A percentile compares a stretch with the other conserved stretches of the same genome.
phyloP scores from a whole-genome alignment of 2,113 vertebrate species.

The Crocuta crocuta region DNA sequence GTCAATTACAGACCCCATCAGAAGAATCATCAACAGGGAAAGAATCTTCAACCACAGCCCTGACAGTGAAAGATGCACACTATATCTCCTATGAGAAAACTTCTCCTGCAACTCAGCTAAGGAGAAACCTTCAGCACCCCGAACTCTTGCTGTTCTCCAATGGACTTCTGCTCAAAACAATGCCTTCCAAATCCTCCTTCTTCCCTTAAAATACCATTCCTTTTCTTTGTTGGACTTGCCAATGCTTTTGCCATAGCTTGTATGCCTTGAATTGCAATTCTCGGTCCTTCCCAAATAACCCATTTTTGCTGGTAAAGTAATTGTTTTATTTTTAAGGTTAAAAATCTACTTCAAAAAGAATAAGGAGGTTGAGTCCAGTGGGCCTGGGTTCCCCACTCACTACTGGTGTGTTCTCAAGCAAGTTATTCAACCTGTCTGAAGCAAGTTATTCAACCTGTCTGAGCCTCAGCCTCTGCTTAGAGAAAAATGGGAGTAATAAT shows the following conservation, averaged over 20 bases:
- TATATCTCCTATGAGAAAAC: background rate
- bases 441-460: background rate
- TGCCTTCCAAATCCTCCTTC: background rate
- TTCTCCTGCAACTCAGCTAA: background rate
- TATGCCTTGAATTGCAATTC: background rate
- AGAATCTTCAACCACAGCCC: background rate
- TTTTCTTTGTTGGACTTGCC: background rate
- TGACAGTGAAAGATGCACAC: background rate
- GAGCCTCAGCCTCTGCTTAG: background rate
- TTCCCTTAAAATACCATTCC: background rate
- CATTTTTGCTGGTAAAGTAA: background rate
- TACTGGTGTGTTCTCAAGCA: background rate
- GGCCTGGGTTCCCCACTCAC: background rate
- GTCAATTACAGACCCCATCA: background rate
- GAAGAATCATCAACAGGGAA: background rate
- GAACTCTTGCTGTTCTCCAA: background rate
- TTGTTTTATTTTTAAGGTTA: background rate
- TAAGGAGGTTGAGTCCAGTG: background rate
- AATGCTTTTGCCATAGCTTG: background rate
- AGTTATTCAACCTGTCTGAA: background rate
- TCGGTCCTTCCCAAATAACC: background rate
- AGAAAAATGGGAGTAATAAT: background rate
- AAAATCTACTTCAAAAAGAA: conserved; percentile 8
- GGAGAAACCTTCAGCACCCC: background rate
- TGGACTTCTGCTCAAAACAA: background rate